A percentile compares a stretch with the other conserved stretches of the same genome.
Conservation (phyloP, 2,888 invertebrate genomes). For the Drosophila lutescens region DNA sequence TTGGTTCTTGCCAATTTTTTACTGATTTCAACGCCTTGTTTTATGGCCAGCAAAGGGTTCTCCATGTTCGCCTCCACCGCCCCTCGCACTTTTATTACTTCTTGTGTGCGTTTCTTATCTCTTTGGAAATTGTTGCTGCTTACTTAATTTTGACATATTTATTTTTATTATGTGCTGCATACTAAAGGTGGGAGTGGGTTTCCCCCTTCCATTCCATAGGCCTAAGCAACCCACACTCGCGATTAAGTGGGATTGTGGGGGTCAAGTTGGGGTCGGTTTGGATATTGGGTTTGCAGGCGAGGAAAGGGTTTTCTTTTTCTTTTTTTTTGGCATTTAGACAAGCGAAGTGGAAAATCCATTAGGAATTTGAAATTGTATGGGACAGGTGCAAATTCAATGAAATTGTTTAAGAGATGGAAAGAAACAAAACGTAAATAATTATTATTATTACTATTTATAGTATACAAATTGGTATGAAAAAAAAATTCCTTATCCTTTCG, state of each 20-base stretch:
- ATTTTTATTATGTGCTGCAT: slow-evolving; percentile 62
- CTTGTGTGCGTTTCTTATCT: slow-evolving; percentile 47
- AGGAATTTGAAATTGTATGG: not conserved
- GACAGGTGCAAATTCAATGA: not conserved
- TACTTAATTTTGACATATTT: slow-evolving; percentile 79
- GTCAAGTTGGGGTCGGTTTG: slow-evolving; percentile 28
- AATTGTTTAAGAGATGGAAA: not conserved
- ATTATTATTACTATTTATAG: no score
- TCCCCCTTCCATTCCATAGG: no score
- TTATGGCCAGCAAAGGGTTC: slow-evolving; percentile 51
- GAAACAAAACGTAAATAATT: no score
- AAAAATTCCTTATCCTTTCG: not conserved
- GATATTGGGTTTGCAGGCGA: slow-evolving; percentile 9
- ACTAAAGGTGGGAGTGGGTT: slow-evolving; percentile 42
- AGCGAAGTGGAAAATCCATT: slow-evolving; percentile 10
- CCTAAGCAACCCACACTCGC: slow-evolving; percentile 1
- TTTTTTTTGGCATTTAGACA: not conserved
- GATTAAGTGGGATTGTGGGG: slow-evolving; percentile 24
- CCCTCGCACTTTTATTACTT: slow-evolving; percentile 25
- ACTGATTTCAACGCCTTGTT: slow-evolving; percentile 73
- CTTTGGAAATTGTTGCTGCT: slow-evolving; percentile 60
- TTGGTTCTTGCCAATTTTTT: slow-evolving; percentile 57
- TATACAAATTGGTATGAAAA: no score
- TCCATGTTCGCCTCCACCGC: slow-evolving; percentile 18
- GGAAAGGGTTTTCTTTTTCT: slow-evolving; percentile 5